These are phyloP conservation scores for Papilio polytes DNA, from an alignment of 1,140 invertebrate genomes.

Conservation along the genomic window DNA sequence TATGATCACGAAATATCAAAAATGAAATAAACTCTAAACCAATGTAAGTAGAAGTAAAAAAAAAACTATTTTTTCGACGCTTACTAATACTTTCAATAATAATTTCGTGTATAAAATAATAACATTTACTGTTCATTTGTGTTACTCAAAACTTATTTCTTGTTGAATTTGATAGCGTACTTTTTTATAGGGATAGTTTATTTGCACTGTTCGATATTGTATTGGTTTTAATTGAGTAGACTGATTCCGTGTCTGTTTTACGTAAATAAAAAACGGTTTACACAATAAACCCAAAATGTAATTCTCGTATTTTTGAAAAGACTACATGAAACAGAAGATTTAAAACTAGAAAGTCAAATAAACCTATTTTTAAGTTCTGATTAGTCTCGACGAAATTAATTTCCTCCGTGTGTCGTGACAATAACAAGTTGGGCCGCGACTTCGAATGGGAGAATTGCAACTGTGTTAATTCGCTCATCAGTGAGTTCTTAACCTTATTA, in stretches of 20 bases:
- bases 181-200: too few species aligned
- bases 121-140: too few species aligned
- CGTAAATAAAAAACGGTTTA: too few species aligned
- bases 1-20: not conserved
- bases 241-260: too few species aligned
- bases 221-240: too few species aligned
- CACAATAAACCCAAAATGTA: not conserved
- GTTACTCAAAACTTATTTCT: too few species aligned
- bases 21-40: not conserved
- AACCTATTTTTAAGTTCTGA: not conserved
- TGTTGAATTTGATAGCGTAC: too few species aligned
- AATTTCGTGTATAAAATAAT: too few species aligned
- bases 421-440: not conserved
- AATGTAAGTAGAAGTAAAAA: too few species aligned
- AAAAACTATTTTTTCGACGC: too few species aligned
- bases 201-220: too few species aligned
- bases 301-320: not conserved
- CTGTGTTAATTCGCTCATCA: not conserved
- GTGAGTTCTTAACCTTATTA: constrained; percentile 12
- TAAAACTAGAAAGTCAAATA: not conserved
- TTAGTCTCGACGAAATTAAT: not conserved
- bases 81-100: too few species aligned
- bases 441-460: constrained; percentile 10
- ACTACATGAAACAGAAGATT: not conserved
- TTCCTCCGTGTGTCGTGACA: not conserved